Evolutionary conservation across 2,113 vertebrate genomes (phyloP), one percentile per base, ranked within the genome.

Genomic region (Acanthochromis polyacanthus): DNA sequence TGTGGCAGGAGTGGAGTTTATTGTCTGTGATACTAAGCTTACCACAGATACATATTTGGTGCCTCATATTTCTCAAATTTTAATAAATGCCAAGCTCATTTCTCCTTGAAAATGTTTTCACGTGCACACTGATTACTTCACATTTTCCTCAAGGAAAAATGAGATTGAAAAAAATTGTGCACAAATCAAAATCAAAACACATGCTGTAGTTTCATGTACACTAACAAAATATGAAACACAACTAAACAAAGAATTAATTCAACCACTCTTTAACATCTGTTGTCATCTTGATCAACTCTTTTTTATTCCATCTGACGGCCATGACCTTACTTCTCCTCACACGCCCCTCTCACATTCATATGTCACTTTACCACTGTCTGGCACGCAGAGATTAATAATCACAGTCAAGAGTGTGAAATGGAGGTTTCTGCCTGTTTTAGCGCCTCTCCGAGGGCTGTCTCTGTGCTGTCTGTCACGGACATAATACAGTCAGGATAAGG

Each of bases 11-110:
- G 79, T 81, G 80, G 87, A 94, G 81, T 93, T 92, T 91, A 93
- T 92, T 92, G 93, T 94, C 92, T 90, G 85, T 82, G 74, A 91
- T 91, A 85, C 85, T 93, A 93, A 94, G 91, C 91, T 92, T 68
- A 72, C 83, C 81, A 74, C 70, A 46, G 73, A 84, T 88, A 79
- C 74, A 89, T 83, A 86, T 87, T 90, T 90, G 82, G 80, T 71
- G 23, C 67, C 57, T 81, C 20, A 52, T 67, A 73, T 57, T 71
- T 70, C 55, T 67, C 19, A 25, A 69, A 67, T 58, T 50, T 52
- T 52, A 23, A 6, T 28, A 10, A 82, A 78, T 32, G 10, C 65
- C 52, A 30, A 65, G 59, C 28, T 23, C 22, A 17, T 57, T 76
- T 78, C 10, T 8, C 25, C 5, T 4, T 64, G 4, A 53, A 36